A percentile compares a stretch with the other conserved stretches of the same genome.
phyloP scores from a whole-genome alignment of 2,113 vertebrate genomes.

The Lonchura striata region DNA sequence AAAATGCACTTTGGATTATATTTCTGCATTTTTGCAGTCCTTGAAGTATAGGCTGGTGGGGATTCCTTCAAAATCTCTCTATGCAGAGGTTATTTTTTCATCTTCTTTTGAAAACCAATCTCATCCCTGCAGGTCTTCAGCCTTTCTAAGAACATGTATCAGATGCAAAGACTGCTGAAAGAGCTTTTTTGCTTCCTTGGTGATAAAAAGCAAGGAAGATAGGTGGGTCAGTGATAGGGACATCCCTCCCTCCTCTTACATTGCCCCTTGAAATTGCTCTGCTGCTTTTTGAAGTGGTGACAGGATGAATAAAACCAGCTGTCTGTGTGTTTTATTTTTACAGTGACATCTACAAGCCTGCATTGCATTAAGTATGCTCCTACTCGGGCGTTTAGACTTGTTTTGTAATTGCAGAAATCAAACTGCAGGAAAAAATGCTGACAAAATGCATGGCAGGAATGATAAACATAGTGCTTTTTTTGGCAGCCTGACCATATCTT shows the following conservation, averaged over 20 bases:
- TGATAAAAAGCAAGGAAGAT: slow-evolving; percentile 36
- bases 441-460: slow-evolving; percentile 37
- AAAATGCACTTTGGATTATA: slow-evolving; percentile 34
- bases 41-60: slow-evolving; percentile 23
- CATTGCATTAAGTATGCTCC: slow-evolving; percentile 40
- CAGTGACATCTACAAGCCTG: slow-evolving; percentile 52
- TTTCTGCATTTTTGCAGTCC: slow-evolving; percentile 29
- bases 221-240: slow-evolving; percentile 6
- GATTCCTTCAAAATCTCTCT: slow-evolving; percentile 40
- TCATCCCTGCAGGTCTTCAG: slow-evolving; percentile 40
- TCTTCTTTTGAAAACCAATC: slow-evolving; percentile 56
- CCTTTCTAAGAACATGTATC: slow-evolving; percentile 42
- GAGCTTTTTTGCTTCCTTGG: slow-evolving; percentile 16
- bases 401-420: slow-evolving; percentile 67
- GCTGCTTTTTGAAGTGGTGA: slow-evolving; percentile 29
- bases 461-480: slow-evolving; percentile 53
- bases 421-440: slow-evolving; percentile 52
- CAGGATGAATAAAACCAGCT: slow-evolving; percentile 57
- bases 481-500: slow-evolving; percentile 43
- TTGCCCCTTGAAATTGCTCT: slow-evolving; percentile 30
- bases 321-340: slow-evolving; percentile 51
- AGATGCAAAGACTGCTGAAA: slow-evolving; percentile 52
- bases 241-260: background rate
- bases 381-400: slow-evolving; percentile 30
- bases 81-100: slow-evolving; percentile 26